Percentiles rank a stretch among this genome's conserved stretches.
phyloP scores from a whole-genome alignment of 2,797 vertebrate species.

The Gorsachius magnificus region DNA sequence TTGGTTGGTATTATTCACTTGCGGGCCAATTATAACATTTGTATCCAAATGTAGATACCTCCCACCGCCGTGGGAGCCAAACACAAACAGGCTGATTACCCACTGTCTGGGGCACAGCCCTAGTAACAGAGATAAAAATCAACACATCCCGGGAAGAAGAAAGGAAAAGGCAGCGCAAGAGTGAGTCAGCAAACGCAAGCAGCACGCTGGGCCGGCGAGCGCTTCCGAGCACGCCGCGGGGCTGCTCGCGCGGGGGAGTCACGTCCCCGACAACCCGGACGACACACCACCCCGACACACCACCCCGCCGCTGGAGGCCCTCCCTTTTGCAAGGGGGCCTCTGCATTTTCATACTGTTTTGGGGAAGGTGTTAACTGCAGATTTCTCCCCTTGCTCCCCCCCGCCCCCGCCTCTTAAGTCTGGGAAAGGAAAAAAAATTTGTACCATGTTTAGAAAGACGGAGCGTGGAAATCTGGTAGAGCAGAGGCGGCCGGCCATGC shows the following conservation, averaged over 20 bases:
- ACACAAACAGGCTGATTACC: conserved; percentile 1
- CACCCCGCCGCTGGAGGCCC: fast-evolving
- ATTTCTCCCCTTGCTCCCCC: neutral
- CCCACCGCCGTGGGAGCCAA: neutral
- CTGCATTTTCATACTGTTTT: neutral
- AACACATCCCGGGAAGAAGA: conserved; percentile 28
- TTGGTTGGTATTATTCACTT: neutral
- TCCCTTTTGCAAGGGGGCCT: neutral
- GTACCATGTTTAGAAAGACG: neutral
- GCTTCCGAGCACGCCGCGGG: neutral
- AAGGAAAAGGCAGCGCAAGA: conserved; percentile 45
- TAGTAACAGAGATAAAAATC: conserved; percentile 61
- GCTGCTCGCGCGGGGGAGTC: neutral
- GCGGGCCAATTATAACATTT: neutral
- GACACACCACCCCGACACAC: neutral
- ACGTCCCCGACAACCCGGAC: neutral
- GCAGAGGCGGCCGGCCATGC: neutral
- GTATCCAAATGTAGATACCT: conserved; percentile 1
- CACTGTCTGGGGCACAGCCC: conserved; percentile 21
- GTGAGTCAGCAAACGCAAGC: conserved; percentile 65
- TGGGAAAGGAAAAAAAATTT: neutral
- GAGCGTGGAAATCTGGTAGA: neutral
- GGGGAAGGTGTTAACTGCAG: neutral
- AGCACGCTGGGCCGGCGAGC: conserved; percentile 7
- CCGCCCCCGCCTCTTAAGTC: neutral